Percentiles rank a stretch among this genome's conserved stretches.
Conservation (phyloP, 2,113 vertebrate genomes). For the Caloenas nicobarica region DNA sequence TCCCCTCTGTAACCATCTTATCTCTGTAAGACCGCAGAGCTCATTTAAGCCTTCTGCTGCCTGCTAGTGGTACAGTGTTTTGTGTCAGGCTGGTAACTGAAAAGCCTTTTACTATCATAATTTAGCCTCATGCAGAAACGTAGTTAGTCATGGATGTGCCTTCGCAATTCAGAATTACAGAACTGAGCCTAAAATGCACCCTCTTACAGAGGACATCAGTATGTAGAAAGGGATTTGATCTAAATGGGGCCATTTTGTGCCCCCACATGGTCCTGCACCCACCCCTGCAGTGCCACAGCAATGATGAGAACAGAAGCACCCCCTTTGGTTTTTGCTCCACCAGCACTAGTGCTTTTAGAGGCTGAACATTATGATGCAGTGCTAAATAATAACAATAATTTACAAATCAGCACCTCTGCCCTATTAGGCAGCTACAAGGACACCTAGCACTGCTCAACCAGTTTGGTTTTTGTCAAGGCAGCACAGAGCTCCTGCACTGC, state of each 20-base stretch:
- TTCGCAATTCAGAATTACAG: background rate
- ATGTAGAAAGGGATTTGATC: background rate
- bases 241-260: background rate
- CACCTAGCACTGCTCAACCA: background rate
- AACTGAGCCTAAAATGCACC: background rate
- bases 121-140: background rate
- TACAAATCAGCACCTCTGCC: background rate
- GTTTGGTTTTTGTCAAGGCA: background rate
- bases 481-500: background rate
- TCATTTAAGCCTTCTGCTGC: constrained; percentile 8
- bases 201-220: background rate
- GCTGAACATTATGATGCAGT: background rate
- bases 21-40: background rate
- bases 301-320: background rate
- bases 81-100: background rate
- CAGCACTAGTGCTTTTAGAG: background rate
- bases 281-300: background rate
- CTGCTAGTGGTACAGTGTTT: background rate
- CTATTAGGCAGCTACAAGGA: background rate
- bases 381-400: background rate
- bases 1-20: background rate
- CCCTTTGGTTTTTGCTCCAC: background rate
- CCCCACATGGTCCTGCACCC: background rate
- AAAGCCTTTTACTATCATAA: background rate
- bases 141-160: background rate